A percentile compares a stretch with the other conserved stretches of the same genome.
These are phyloP conservation scores for Dioctria linearis DNA, from an alignment of 2,888 invertebrate species.

Conservation along the genomic window DNA sequence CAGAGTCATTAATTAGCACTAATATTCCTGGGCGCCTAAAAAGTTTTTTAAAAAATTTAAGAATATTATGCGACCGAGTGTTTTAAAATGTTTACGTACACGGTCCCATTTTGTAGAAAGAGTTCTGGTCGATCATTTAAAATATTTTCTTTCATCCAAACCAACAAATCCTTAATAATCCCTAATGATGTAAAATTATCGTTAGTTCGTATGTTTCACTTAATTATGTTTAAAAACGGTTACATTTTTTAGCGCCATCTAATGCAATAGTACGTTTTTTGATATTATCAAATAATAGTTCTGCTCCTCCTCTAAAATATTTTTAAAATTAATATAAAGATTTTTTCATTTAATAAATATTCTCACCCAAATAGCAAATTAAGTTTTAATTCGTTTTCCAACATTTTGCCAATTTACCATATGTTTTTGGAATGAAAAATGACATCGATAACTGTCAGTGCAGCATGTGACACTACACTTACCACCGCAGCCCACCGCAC, in stretches of 20 bases:
- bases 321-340: not conserved
- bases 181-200: constrained; percentile 69
- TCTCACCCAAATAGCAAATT: too few relatives aligned
- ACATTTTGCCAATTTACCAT: too few relatives aligned
- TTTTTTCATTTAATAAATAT: too few relatives aligned
- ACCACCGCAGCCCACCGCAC: too few relatives aligned
- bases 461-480: too few relatives aligned
- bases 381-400: too few relatives aligned
- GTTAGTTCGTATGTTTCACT: constrained; percentile 64
- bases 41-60: not conserved
- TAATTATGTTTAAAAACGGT: not conserved
- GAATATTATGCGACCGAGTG: not conserved
- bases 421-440: too few relatives aligned
- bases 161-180: constrained; percentile 81
- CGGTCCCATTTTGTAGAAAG: constrained; percentile 72
- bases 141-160: constrained; percentile 89
- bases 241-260: constrained; percentile 73
- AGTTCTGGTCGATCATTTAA: constrained; percentile 87
- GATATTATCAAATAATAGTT: constrained; percentile 88
- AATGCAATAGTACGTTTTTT: constrained; percentile 80
- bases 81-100: constrained; percentile 64
- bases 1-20: constrained; percentile 93
- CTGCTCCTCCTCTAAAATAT: constrained; percentile 87
- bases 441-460: too few relatives aligned
- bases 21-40: constrained; percentile 87